A percentile compares a stretch with the other conserved stretches of the same genome.
phyloP scores from a whole-genome alignment of 2,888 invertebrate species.

The Sarcophaga variegata region DNA sequence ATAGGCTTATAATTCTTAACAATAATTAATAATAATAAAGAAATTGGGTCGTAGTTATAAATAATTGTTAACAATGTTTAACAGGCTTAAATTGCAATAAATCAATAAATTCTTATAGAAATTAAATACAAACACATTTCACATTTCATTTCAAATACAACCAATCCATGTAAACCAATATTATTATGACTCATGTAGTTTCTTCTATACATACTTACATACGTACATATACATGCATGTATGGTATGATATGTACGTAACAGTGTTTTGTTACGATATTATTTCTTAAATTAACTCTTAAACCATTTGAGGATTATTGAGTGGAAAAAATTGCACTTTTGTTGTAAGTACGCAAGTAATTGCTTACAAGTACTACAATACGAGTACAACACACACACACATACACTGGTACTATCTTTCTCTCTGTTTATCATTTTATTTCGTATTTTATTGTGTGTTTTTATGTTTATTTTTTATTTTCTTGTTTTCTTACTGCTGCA shows the following conservation, averaged over 20 bases:
- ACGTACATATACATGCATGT: background rate
- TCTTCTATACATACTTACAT: too few relatives aligned
- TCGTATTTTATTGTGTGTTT: constrained; percentile 23
- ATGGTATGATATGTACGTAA: background rate
- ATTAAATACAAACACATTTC: background rate
- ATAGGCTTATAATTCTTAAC: background rate
- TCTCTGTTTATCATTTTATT: constrained; percentile 24
- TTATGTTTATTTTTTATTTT: constrained; percentile 26
- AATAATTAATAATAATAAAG: background rate
- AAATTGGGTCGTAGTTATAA: constrained; percentile 24
- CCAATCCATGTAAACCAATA: background rate
- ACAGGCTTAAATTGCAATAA: constrained; percentile 8
- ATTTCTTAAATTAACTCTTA: constrained; percentile 52
- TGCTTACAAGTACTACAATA: constrained; percentile 65
- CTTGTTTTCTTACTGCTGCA: background rate
- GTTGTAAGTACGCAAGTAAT: constrained; percentile 76
- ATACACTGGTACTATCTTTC: too few relatives aligned
- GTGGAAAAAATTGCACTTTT: constrained; percentile 77
- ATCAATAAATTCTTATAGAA: background rate
- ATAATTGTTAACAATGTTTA: constrained; percentile 1
- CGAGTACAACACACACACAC: too few relatives aligned
- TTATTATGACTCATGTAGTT: too few relatives aligned
- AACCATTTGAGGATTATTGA: constrained; percentile 75
- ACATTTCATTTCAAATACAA: constrained; percentile 22
- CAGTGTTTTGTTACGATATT: constrained; percentile 1